A percentile compares a stretch with the other conserved stretches of the same genome.
phyloP scores from a whole-genome alignment of 2,888 invertebrate genomes.

The Polia nebulosa region DNA sequence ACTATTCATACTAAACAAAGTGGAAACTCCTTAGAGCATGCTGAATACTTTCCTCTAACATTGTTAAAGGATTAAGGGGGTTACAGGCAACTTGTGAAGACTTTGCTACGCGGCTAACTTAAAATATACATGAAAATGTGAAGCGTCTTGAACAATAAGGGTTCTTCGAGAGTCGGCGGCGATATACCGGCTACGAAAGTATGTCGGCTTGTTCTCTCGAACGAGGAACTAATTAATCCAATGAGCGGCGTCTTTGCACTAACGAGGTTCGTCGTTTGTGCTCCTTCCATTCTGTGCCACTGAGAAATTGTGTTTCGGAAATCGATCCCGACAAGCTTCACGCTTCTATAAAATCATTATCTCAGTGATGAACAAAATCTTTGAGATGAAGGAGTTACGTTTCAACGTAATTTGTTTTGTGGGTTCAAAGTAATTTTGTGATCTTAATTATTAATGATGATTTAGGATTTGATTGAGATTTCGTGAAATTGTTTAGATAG shows the following conservation, averaged over 20 bases:
- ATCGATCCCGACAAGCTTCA: conserved; percentile 75
- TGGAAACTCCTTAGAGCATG: conserved; percentile 74
- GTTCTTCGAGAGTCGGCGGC: conserved; percentile 71
- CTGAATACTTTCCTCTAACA: conserved; percentile 82
- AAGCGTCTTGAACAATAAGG: conserved; percentile 79
- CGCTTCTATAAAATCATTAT: conserved; percentile 64
- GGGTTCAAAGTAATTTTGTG: conserved; percentile 47
- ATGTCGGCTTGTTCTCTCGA: conserved; percentile 80
- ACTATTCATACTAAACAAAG: conserved; percentile 81
- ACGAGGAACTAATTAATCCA: conserved; percentile 89
- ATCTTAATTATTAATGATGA: conserved; percentile 56
- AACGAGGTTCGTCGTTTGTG: conserved; percentile 87
- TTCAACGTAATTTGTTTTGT: conserved; percentile 53
- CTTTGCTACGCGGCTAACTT: conserved; percentile 76
- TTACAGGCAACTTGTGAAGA: conserved; percentile 75
- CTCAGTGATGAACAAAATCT: conserved; percentile 51
- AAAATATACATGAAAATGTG: conserved; percentile 83
- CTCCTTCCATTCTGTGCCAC: conserved; percentile 76
- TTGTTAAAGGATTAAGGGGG: conserved; percentile 82
- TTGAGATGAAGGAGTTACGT: conserved; percentile 52
- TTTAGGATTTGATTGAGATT: conserved; percentile 56
- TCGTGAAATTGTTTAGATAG: conserved; percentile 41
- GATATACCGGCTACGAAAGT: conserved; percentile 76
- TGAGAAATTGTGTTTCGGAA: conserved; percentile 82
- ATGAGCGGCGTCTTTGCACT: conserved; percentile 87